Conservation (phyloP, 1,140 invertebrate species). For the Heliconius congener region DNA sequence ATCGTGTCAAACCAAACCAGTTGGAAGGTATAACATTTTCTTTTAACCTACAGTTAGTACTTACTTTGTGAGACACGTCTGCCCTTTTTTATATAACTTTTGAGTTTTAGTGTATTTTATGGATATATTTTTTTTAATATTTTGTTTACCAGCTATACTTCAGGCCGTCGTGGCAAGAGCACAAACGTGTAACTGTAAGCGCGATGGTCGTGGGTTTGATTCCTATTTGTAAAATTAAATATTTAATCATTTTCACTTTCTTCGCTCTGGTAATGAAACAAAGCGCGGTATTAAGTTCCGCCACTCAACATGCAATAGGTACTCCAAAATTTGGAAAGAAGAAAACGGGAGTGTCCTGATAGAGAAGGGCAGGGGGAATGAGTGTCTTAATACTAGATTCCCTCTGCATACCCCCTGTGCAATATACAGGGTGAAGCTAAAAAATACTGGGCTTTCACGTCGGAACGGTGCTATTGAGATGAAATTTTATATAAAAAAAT, state of each 20-base stretch:
- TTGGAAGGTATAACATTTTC: conserved; percentile 12
- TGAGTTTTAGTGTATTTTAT: neutral
- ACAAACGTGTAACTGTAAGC: neutral
- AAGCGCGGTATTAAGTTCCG: neutral
- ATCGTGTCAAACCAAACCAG: conserved; percentile 5
- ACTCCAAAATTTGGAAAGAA: neutral
- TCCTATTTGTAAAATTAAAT: neutral
- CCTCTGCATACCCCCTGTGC: neutral
- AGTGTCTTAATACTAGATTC: neutral
- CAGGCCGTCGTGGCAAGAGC: too few relatives aligned
- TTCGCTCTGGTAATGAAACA: too few relatives aligned
- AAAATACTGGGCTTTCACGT: neutral
- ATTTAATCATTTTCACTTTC: too few relatives aligned
- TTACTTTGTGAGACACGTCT: neutral
- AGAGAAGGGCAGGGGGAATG: neutral
- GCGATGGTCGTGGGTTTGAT: neutral
- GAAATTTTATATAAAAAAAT: too few relatives aligned
- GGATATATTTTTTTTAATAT: too few relatives aligned
- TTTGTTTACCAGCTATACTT: too few relatives aligned
- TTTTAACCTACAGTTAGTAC: conserved; percentile 6
- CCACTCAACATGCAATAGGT: neutral
- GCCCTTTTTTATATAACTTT: neutral
- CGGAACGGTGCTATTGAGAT: too few relatives aligned
- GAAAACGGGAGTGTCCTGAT: neutral
- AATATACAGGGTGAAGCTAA: neutral